phyloP scores from a whole-genome alignment of 2,113 vertebrate genomes.

The Bombycilla garrulus region DNA sequence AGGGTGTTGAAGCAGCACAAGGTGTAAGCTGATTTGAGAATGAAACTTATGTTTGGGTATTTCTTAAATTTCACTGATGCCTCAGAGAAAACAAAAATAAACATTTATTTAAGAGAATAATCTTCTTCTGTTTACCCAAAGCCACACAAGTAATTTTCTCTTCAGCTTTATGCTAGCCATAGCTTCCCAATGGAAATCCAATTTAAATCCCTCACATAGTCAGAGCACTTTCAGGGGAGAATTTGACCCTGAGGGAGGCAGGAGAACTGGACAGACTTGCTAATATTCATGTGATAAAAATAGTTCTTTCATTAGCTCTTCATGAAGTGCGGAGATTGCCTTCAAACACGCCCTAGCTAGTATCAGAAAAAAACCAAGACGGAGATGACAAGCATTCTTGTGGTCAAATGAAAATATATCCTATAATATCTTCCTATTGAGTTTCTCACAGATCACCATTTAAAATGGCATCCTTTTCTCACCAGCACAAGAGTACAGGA shows the following conservation, averaged over 20 bases:
- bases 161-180: background rate
- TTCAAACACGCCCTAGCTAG: background rate
- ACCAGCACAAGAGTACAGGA: background rate
- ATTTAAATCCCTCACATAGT: background rate
- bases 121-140: background rate
- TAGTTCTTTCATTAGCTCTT: constrained; percentile 12
- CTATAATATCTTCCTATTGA: background rate
- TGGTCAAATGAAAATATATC: background rate
- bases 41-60: background rate
- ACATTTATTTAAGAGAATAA: background rate
- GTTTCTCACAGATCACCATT: background rate
- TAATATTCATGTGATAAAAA: constrained; percentile 26
- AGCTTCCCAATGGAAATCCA: background rate
- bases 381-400: constrained; percentile 4
- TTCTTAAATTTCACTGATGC: background rate
- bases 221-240: background rate
- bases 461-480: background rate
- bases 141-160: background rate
- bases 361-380: background rate
- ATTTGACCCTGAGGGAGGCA: background rate
- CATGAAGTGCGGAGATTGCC: background rate
- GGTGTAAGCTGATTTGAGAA: background rate
- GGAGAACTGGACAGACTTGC: background rate
- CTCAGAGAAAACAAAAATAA: background rate
- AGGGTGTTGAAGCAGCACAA: background rate